Percentiles rank a stretch among this genome's conserved stretches.
phyloP scores from a whole-genome alignment of 2,797 vertebrate species.

The Macropodus opercularis region DNA sequence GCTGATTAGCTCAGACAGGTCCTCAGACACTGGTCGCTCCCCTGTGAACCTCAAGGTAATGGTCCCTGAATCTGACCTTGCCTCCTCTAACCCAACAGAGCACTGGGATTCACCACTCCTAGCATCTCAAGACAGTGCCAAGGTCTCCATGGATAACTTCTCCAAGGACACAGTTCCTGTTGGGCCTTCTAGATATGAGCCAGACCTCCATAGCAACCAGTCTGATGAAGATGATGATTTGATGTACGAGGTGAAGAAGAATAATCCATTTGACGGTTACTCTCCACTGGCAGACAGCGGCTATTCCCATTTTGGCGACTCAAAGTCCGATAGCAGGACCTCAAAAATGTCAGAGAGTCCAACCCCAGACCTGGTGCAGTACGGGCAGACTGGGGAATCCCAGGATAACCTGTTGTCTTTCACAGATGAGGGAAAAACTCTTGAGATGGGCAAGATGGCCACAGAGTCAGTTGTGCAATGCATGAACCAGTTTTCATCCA shows the following conservation, averaged over 20 bases:
- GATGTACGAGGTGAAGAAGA: conserved; percentile 79
- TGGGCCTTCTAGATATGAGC: conserved; percentile 64
- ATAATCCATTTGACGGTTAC: conserved; percentile 77
- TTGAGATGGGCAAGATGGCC: conserved; percentile 83
- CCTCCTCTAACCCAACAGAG: conserved; percentile 84
- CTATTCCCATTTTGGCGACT: conserved; percentile 76
- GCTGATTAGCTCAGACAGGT: conserved; percentile 70
- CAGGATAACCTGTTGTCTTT: conserved; percentile 81
- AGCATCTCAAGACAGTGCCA: conserved; percentile 73
- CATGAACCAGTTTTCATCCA: conserved; percentile 80
- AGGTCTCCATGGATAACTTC: conserved; percentile 77
- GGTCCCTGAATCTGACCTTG: conserved; percentile 79
- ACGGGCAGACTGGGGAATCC: conserved; percentile 86
- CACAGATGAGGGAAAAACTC: conserved; percentile 83
- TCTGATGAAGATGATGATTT: conserved; percentile 81
- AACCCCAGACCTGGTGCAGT: conserved; percentile 95
- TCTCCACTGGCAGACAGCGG: conserved; percentile 74
- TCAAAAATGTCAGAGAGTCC: conserved; percentile 89
- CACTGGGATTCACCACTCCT: conserved; percentile 75
- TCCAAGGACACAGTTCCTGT: conserved; percentile 66
- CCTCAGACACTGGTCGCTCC: conserved; percentile 63
- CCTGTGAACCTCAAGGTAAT: conserved; percentile 63
- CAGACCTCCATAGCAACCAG: conserved; percentile 61
- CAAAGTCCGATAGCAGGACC: conserved; percentile 60
- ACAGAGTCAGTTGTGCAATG: conserved; percentile 81